Evolutionary conservation across 1,140 invertebrate genomes (phyloP).

Genomic region (Pseudachorutes palmiensis): DNA sequence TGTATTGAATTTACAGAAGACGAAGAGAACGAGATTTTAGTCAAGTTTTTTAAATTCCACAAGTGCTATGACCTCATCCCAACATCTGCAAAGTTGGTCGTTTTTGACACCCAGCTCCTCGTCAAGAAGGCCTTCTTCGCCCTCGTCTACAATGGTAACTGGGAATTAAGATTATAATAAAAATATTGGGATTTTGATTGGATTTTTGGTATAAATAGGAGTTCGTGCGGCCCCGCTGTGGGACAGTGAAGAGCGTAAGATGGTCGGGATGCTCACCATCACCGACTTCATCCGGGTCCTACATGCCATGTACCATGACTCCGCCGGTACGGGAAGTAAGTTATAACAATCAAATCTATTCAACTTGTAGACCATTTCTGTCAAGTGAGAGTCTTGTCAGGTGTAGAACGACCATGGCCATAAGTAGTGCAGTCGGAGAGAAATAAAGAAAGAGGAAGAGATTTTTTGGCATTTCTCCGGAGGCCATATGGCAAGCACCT

Average conservation of each 20-base stretch:
- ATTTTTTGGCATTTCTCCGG: too few relatives aligned
- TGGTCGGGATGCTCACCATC: constrained; percentile 96
- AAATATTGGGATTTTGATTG: too few relatives aligned
- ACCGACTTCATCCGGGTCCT: constrained; percentile 99
- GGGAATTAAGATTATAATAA: neutral
- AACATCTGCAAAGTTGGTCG: constrained; percentile 95
- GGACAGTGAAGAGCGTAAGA: constrained; percentile 85
- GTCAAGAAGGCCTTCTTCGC: constrained; percentile 99
- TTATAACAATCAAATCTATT: too few relatives aligned
- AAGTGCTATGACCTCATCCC: constrained; percentile 99
- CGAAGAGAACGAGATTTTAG: constrained; percentile 91
- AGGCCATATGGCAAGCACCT: too few relatives aligned
- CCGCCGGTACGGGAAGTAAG: constrained; percentile 41
- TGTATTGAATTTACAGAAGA: constrained; percentile 67
- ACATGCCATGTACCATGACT: constrained; percentile 90
- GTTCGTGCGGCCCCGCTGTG: constrained; percentile 95
- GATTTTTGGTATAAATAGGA: constrained; percentile 46
- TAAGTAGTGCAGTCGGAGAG: neutral
- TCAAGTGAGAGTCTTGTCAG: too few relatives aligned
- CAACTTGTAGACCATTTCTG: too few relatives aligned
- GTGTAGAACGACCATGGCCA: too few relatives aligned
- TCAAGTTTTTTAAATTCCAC: constrained; percentile 98
- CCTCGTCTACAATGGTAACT: constrained; percentile 91
- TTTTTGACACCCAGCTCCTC: constrained; percentile 97
- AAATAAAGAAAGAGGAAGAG: neutral